Percentiles rank a stretch among this genome's conserved stretches.
Conservation (phyloP, 2,113 vertebrate species). For the Stercorarius parasiticus region DNA sequence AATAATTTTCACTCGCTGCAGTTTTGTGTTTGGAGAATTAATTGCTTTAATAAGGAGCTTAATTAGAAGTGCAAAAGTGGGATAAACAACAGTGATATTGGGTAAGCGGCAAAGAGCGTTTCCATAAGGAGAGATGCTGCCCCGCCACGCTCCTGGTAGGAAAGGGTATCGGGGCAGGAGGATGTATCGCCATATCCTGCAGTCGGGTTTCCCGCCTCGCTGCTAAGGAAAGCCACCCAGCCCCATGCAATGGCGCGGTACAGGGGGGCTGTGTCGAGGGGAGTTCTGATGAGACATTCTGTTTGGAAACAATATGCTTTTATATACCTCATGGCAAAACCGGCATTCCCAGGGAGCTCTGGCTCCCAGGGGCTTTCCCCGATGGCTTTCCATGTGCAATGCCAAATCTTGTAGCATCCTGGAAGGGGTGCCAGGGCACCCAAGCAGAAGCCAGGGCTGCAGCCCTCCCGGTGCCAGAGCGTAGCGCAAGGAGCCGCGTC, state of each 20-base stretch:
- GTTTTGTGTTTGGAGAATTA: slow-evolving; percentile 47
- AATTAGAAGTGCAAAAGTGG: slow-evolving; percentile 38
- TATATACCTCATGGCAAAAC: not conserved
- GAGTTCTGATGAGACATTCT: not conserved
- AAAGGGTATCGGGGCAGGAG: not conserved
- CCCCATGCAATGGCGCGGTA: fast-evolving
- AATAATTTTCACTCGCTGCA: not conserved
- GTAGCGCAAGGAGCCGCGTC: fast-evolving
- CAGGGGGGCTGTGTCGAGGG: not conserved
- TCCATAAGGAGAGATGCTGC: not conserved
- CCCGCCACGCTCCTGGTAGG: fast-evolving
- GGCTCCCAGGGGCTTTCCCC: not conserved
- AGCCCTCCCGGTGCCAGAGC: not conserved
- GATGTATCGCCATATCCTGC: not conserved
- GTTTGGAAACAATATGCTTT: not conserved
- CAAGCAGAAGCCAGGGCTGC: not conserved
- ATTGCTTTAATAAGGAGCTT: slow-evolving; percentile 61
- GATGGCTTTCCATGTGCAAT: fast-evolving
- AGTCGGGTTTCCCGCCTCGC: not conserved
- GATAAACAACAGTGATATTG: not conserved
- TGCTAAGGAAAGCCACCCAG: not conserved
- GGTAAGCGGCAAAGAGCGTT: fast-evolving
- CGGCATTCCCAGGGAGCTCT: not conserved
- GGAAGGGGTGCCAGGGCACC: not conserved
- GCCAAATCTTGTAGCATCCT: not conserved